Conservation (phyloP, 2,113 vertebrate genomes). For the Platichthys stellatus region DNA sequence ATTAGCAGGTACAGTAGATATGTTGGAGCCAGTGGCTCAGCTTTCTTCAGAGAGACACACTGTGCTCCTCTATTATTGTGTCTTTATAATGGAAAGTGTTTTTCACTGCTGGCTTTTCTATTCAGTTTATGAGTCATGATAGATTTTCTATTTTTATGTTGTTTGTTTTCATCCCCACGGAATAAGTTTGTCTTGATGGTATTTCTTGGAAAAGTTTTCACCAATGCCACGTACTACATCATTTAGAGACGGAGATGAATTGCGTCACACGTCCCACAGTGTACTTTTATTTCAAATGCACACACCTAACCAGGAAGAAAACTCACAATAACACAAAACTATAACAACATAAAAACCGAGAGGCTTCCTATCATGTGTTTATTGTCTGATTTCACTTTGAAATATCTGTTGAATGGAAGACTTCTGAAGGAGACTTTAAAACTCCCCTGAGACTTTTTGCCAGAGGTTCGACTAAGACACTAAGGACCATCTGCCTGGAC, state of each 20-base stretch:
- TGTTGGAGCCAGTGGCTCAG: too few relatives aligned
- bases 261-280: not conserved
- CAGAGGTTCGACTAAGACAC: not conserved
- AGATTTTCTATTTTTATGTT: not conserved
- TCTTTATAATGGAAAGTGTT: constrained; percentile 4
- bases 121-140: not conserved
- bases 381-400: not conserved
- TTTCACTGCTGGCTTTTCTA: constrained; percentile 12
- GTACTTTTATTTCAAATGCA: not conserved
- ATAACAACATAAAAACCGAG: not conserved
- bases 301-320: not conserved
- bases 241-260: not conserved
- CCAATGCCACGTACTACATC: not conserved
- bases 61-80: constrained; percentile 8
- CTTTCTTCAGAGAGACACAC: constrained; percentile 13
- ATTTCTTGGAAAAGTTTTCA: constrained; percentile 1
- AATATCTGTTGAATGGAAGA: not conserved
- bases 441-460: not conserved
- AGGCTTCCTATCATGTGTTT: not conserved
- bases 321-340: not conserved
- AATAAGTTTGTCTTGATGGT: too few relatives aligned
- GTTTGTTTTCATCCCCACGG: not conserved
- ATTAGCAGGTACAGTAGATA: not conserved
- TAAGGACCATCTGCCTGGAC: not conserved
- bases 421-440: not conserved